Percentiles rank a stretch among this genome's conserved stretches.
Conservation (phyloP, 2,888 invertebrate genomes). For the Fragum sueziense region DNA sequence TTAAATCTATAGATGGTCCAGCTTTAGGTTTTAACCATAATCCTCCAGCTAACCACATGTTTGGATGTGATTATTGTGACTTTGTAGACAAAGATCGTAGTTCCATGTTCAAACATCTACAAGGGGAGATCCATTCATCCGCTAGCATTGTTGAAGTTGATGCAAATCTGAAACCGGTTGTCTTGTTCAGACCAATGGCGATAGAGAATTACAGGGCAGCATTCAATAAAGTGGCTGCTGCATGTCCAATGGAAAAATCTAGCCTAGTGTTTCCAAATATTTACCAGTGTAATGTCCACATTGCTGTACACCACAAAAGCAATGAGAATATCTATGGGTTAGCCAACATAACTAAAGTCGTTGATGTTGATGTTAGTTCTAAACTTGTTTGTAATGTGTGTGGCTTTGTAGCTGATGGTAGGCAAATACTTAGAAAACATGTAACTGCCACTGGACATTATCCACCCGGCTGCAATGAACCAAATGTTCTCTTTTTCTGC, state of each 20-base stretch:
- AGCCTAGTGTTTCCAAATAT: neutral
- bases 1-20: no score
- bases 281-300: constrained; percentile 5
- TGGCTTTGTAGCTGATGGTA: neutral
- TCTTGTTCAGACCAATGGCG: neutral
- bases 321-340: constrained; percentile 3
- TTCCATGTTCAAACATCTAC: neutral
- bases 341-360: neutral
- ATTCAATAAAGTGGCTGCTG: neutral
- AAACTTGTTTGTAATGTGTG: neutral
- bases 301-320: neutral
- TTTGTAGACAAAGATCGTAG: neutral
- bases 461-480: neutral
- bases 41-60: neutral
- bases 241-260: neutral
- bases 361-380: neutral
- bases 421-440: neutral
- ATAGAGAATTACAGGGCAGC: neutral
- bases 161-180: neutral
- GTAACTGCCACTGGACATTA: neutral
- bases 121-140: neutral
- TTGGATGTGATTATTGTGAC: constrained; percentile 13
- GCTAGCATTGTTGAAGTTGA: constrained; percentile 4
- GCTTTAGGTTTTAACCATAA: no score
- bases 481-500: neutral